phyloP scores from a whole-genome alignment of 2,888 invertebrate species.

The Agrotis puta region DNA sequence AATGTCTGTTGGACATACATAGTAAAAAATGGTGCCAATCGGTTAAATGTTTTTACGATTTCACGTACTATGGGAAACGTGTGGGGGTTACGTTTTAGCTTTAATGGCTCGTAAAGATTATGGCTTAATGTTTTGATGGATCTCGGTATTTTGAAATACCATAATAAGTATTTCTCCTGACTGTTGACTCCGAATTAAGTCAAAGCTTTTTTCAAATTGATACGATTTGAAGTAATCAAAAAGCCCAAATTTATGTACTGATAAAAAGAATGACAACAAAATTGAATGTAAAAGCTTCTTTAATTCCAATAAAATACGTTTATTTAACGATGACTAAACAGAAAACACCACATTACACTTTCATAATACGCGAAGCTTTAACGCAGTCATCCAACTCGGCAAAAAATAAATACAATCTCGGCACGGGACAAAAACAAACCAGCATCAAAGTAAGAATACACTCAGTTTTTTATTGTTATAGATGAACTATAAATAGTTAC shows the following conservation, averaged over 20 bases:
- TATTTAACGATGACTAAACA: neutral
- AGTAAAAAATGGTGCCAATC: slow-evolving; percentile 53
- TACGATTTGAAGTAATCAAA: slow-evolving; percentile 2
- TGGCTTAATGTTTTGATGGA: neutral
- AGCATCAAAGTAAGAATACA: slow-evolving; percentile 23
- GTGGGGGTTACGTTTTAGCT: slow-evolving; percentile 11
- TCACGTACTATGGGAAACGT: slow-evolving; percentile 27
- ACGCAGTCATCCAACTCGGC: neutral
- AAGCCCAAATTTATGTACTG: too few relatives aligned
- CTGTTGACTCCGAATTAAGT: neutral
- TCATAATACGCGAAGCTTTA: slow-evolving; percentile 9
- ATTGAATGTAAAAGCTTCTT: neutral
- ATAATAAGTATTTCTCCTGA: neutral
- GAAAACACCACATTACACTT: slow-evolving; percentile 2
- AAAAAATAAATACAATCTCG: neutral
- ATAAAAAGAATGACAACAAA: neutral
- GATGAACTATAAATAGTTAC: slow-evolving; percentile 62
- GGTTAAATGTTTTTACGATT: slow-evolving; percentile 45
- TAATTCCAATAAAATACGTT: slow-evolving; percentile 13
- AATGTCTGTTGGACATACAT: slow-evolving; percentile 39
- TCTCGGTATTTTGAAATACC: neutral
- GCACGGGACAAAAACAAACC: slow-evolving; percentile 18
- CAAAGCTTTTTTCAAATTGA: neutral
- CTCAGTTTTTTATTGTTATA: slow-evolving; percentile 51
- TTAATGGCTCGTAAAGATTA: slow-evolving; percentile 28